Conservation (phyloP, 2,113 vertebrate genomes). For the Pteruthius melanotis region DNA sequence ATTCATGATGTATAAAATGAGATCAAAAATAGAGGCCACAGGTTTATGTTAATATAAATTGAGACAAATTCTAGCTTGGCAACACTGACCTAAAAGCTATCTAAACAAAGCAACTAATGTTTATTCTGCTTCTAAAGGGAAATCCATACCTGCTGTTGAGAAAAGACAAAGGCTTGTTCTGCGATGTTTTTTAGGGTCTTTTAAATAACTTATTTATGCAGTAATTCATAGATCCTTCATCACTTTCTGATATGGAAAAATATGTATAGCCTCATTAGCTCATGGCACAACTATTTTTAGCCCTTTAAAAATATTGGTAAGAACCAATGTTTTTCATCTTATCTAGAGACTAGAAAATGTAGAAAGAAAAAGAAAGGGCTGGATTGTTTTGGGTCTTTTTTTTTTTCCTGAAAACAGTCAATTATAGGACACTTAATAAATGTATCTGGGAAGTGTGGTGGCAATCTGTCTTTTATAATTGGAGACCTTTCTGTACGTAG, state of each 20-base stretch:
- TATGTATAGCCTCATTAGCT: not conserved
- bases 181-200: not conserved
- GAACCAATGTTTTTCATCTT: not conserved
- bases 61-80: not conserved
- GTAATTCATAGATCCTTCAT: not conserved
- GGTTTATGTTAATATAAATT: not conserved
- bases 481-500: not conserved
- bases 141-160: not conserved
- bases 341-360: not conserved
- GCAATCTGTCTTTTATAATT: not conserved
- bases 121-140: not conserved
- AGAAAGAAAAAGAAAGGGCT: not conserved
- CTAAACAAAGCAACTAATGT: not conserved
- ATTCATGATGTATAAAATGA: not conserved
- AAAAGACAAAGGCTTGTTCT: not conserved
- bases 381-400: not conserved
- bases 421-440: not conserved
- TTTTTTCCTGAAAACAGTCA: not conserved
- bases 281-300: not conserved
- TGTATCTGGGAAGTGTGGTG: not conserved
- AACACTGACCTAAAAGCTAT: not conserved
- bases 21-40: not conserved
- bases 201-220: not conserved
- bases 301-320: not conserved
- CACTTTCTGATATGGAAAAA: not conserved